These are phyloP conservation scores for Ditula angustiorana DNA, from an alignment of 2,888 invertebrate genomes.

Conservation along the genomic window DNA sequence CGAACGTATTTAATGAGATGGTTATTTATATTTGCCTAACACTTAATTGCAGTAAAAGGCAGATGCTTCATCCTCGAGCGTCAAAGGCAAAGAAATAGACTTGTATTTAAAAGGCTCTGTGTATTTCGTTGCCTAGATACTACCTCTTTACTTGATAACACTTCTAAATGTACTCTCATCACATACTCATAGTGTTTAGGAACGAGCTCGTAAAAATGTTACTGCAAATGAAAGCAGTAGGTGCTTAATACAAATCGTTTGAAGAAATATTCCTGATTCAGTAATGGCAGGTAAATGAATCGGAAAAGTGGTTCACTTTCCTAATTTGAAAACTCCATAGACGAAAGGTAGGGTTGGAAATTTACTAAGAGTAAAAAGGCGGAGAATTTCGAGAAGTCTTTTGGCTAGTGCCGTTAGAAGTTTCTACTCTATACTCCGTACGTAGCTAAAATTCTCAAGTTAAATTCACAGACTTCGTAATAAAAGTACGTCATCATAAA, in stretches of 20 bases:
- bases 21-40: not conserved
- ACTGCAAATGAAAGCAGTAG: too few relatives aligned
- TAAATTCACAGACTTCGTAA: conserved; percentile 6
- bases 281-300: too few relatives aligned
- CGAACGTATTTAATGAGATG: not conserved
- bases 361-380: not conserved
- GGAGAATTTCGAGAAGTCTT: not conserved
- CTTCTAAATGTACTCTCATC: too few relatives aligned
- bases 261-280: too few relatives aligned
- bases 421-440: too few relatives aligned
- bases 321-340: too few relatives aligned
- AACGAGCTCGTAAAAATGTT: too few relatives aligned
- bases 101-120: not conserved
- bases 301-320: too few relatives aligned
- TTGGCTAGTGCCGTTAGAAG: conserved; percentile 1
- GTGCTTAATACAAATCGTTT: too few relatives aligned
- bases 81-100: conserved; percentile 61
- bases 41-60: conserved; percentile 47
- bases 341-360: too few relatives aligned
- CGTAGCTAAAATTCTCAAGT: conserved; percentile 3
- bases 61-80: conserved; percentile 49
- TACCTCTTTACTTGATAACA: too few relatives aligned
- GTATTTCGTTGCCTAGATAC: not conserved
- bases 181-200: too few relatives aligned
- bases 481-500: conserved; percentile 27